These are phyloP conservation scores for Bombus fervidus DNA, from an alignment of 1,140 invertebrate genomes.

Conservation along the genomic window DNA sequence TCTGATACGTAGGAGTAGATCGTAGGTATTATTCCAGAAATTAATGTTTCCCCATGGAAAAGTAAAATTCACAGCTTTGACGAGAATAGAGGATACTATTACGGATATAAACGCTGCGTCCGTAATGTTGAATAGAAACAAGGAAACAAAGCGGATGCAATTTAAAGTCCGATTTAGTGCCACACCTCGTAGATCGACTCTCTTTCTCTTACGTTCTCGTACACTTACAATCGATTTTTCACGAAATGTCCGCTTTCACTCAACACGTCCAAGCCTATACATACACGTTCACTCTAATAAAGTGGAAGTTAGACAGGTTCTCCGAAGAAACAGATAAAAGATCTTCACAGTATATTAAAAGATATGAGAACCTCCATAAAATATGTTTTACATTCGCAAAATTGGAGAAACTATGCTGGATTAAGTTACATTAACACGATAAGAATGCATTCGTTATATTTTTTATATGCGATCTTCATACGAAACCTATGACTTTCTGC, in stretches of 20 bases:
- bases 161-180: background rate
- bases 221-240: constrained; percentile 2
- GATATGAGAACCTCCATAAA: background rate
- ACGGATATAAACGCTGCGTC: too few species aligned
- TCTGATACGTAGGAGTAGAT: background rate
- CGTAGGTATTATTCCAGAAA: background rate
- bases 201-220: background rate
- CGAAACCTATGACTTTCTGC: too few species aligned
- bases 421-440: too few species aligned
- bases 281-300: background rate
- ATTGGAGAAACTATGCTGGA: too few species aligned
- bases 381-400: background rate
- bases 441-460: too few species aligned
- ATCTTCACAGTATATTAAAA: background rate
- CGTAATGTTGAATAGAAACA: background rate
- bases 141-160: background rate
- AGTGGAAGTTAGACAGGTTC: background rate
- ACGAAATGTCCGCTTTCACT: constrained; percentile 5
- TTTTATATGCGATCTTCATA: too few species aligned
- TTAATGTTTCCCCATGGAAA: background rate
- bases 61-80: background rate
- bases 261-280: background rate
- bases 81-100: background rate
- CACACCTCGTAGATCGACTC: background rate
- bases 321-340: background rate